Evolutionary conservation across 2,888 invertebrate species (phyloP).

Genomic region (Ptilodon capucinus): DNA sequence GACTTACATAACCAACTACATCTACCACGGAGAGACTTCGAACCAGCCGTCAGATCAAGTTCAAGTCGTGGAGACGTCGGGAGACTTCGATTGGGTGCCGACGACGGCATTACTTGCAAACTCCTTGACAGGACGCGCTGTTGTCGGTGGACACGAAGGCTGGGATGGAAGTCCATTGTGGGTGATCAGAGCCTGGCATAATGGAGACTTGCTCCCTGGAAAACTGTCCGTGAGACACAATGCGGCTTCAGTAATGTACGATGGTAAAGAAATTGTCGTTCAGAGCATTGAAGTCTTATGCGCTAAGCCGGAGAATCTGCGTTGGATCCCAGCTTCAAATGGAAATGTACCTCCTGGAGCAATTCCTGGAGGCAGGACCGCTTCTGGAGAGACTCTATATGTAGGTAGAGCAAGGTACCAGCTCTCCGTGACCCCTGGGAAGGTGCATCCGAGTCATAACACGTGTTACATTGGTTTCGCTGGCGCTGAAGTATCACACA

Average conservation of each 20-base stretch:
- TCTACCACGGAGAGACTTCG: conserved; percentile 64
- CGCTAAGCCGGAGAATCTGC: conserved; percentile 57
- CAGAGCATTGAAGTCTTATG: conserved; percentile 74
- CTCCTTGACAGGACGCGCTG: conserved; percentile 62
- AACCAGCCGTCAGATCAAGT: conserved; percentile 41
- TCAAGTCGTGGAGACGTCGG: conserved; percentile 60
- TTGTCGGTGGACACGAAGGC: conserved; percentile 73
- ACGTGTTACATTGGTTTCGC: conserved; percentile 70
- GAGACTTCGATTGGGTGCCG: conserved; percentile 72
- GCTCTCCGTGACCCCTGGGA: conserved; percentile 82
- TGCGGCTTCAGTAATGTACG: conserved; percentile 63
- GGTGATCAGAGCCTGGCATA: conserved; percentile 73
- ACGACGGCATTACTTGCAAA: conserved; percentile 63
- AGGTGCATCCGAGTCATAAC: conserved; percentile 73
- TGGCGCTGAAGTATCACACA: conserved; percentile 66
- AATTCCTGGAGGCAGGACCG: conserved; percentile 77
- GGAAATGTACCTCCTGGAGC: conserved; percentile 80
- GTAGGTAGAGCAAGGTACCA: conserved; percentile 82
- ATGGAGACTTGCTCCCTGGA: conserved; percentile 74
- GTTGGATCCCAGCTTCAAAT: conserved; percentile 80
- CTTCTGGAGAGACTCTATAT: conserved; percentile 74
- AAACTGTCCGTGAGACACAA: conserved; percentile 72
- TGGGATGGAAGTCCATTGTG: conserved; percentile 77
- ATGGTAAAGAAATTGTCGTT: conserved; percentile 68
- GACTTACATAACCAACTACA: conserved; percentile 73